A percentile compares a stretch with the other conserved stretches of the same genome.
Evolutionary conservation across 2,113 vertebrate species (phyloP).

Genomic region (Himantopus leucocephalus): DNA sequence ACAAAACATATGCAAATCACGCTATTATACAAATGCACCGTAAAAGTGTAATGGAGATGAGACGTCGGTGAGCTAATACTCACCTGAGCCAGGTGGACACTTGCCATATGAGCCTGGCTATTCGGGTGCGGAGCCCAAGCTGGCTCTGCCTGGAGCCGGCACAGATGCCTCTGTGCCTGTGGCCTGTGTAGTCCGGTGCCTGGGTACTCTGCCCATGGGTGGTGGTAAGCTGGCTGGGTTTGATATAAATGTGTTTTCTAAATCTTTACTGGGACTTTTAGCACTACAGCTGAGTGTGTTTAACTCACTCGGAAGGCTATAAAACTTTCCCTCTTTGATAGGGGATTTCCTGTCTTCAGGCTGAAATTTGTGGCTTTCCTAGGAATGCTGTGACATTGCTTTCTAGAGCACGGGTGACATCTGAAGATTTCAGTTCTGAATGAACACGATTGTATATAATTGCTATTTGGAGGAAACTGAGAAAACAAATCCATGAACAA

Average conservation of each 20-base stretch:
- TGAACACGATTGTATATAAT: not conserved
- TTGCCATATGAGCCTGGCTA: not conserved
- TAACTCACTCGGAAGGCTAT: not conserved
- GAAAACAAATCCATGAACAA: not conserved
- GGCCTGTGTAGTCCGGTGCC: not conserved
- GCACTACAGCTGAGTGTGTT: not conserved
- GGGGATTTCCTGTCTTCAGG: accelerated
- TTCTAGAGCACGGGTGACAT: not conserved
- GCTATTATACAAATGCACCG: not conserved
- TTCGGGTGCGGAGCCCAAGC: not conserved
- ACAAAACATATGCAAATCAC: not conserved
- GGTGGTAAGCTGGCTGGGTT: not conserved
- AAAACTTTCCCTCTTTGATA: not conserved
- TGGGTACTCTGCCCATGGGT: not conserved
- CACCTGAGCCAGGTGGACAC: not conserved
- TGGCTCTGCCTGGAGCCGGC: not conserved
- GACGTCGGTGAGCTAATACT: not conserved
- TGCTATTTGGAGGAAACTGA: not conserved
- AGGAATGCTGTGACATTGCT: not conserved
- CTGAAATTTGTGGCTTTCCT: not conserved
- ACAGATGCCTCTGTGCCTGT: not conserved
- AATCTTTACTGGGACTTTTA: not conserved
- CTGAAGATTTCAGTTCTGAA: not conserved
- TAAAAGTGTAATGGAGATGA: not conserved
- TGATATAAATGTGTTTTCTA: not conserved